Evolutionary conservation across 2,113 vertebrate species (phyloP).

Genomic region (Scalopus aquaticus): DNA sequence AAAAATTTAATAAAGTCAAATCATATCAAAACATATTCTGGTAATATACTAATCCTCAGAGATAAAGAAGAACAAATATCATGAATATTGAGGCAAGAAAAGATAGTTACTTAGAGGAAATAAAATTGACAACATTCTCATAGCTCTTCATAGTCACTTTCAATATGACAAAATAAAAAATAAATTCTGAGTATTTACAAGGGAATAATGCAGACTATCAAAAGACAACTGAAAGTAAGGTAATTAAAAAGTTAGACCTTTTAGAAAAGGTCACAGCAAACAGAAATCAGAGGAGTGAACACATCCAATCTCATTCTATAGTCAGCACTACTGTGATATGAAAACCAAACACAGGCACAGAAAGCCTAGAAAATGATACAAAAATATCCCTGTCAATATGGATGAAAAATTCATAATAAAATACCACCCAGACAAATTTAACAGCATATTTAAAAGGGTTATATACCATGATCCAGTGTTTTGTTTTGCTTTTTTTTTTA

Average conservation of each 20-base stretch:
- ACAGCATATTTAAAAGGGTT: not conserved
- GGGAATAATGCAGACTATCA: not conserved
- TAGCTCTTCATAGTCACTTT: not conserved
- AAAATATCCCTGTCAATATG: not conserved
- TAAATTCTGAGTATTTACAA: not conserved
- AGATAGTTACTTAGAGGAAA: not conserved
- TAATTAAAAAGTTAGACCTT: not conserved
- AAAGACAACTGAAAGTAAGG: not conserved
- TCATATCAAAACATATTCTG: not conserved
- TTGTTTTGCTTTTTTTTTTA: too few relatives aligned
- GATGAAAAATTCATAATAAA: not conserved
- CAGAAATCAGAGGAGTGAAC: not conserved
- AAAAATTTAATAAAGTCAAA: conserved; percentile 9
- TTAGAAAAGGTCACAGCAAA: not conserved
- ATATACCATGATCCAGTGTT: not conserved
- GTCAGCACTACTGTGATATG: not conserved
- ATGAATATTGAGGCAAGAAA: not conserved
- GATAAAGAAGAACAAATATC: not conserved
- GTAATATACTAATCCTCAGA: not conserved
- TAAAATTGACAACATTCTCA: not conserved
- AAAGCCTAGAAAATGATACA: not conserved
- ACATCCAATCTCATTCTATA: not conserved
- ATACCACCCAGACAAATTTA: not conserved
- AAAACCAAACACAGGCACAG: not conserved
- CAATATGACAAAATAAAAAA: not conserved